These are phyloP conservation scores for Orthonevra nobilis DNA, from an alignment of 2,888 invertebrate genomes.

Conservation along the genomic window DNA sequence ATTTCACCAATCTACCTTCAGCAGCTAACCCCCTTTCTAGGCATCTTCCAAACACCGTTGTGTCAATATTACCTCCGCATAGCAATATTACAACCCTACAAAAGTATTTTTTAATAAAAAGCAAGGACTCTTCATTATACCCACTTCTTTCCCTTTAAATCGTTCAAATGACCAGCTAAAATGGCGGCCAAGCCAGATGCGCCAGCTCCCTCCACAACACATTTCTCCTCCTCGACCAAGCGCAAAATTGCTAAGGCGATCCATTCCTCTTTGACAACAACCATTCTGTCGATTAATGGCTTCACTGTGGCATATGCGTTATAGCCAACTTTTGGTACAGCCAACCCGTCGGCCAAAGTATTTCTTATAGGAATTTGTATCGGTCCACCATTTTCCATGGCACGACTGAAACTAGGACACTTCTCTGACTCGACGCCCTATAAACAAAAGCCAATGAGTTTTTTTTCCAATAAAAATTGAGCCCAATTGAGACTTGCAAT, in stretches of 20 bases:
- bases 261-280: conserved; percentile 91
- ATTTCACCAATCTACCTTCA: conserved; percentile 88
- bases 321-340: conserved; percentile 92
- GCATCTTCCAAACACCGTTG: conserved; percentile 92
- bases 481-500: conserved; percentile 89
- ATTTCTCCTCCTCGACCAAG: conserved; percentile 91
- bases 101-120: too few species aligned
- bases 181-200: conserved; percentile 92
- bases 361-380: conserved; percentile 85
- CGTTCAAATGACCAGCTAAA: conserved; percentile 89
- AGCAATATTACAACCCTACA: conserved; percentile 89
- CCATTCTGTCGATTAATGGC: conserved; percentile 88
- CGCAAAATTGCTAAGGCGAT: conserved; percentile 90
- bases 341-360: conserved; percentile 93
- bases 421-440: conserved; percentile 96
- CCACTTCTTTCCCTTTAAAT: conserved; percentile 90
- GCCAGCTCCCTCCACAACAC: conserved; percentile 95
- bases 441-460: conserved; percentile 39
- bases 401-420: conserved; percentile 91
- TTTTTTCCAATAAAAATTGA: too few species aligned
- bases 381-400: conserved; percentile 86
- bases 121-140: too few species aligned
- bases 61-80: conserved; percentile 95
- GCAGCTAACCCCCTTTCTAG: conserved; percentile 93
- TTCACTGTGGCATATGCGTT: conserved; percentile 90